phyloP scores from a whole-genome alignment of 2,113 vertebrate genomes.

The Notarius lentiginosus region DNA sequence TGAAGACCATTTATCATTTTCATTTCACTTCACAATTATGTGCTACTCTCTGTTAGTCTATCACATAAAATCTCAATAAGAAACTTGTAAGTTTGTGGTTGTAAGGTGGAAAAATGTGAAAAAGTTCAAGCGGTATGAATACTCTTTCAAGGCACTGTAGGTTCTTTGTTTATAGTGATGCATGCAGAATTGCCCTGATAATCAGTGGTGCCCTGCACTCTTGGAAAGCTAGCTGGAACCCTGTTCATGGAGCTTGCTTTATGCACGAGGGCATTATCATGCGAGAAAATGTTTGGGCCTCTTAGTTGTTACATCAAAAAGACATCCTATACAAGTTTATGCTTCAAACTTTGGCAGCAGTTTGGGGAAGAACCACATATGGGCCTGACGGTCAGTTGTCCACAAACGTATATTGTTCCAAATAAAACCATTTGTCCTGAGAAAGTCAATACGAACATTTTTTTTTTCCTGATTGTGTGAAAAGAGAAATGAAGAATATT shows the following conservation, averaged over 20 bases:
- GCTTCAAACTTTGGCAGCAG: background rate
- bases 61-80: too few species aligned
- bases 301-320: background rate
- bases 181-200: too few species aligned
- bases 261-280: background rate
- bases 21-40: too few species aligned
- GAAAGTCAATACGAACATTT: background rate
- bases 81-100: too few species aligned
- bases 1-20: too few species aligned
- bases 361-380: background rate
- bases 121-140: too few species aligned
- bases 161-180: too few species aligned
- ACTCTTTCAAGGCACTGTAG: too few species aligned
- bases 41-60: too few species aligned
- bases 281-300: background rate
- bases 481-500: background rate
- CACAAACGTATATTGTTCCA: background rate
- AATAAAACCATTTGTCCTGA: background rate
- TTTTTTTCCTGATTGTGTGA: background rate
- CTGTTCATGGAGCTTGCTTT: background rate
- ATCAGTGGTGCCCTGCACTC: too few species aligned
- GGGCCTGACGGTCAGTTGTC: background rate
- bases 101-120: too few species aligned
- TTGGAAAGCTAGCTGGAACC: too few species aligned
- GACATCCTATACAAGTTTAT: background rate